Conservation (phyloP, 2,888 invertebrate species). For the Drosophila putrida region DNA sequence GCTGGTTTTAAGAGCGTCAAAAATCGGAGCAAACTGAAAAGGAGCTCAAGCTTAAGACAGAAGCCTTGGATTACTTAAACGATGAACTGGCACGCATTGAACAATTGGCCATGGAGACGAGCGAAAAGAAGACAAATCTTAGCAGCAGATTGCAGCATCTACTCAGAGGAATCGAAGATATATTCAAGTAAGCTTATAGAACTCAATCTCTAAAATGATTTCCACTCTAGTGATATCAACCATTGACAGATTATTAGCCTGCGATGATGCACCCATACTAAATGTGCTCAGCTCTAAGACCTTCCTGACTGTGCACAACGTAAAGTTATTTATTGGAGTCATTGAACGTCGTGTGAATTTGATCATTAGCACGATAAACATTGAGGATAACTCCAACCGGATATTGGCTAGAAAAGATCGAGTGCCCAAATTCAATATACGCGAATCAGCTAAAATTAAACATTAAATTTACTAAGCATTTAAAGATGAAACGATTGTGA, state of each 20-base stretch:
- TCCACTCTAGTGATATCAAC: background rate
- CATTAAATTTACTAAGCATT: slow-evolving; percentile 41
- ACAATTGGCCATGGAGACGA: slow-evolving; percentile 69
- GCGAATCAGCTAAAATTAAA: slow-evolving; percentile 82
- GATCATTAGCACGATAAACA: slow-evolving; percentile 81
- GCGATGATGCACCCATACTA: slow-evolving; percentile 90
- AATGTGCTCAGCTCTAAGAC: slow-evolving; percentile 90
- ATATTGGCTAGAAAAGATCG: slow-evolving; percentile 84
- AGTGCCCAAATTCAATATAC: slow-evolving; percentile 85
- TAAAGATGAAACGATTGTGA: background rate
- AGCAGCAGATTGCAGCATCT: slow-evolving; percentile 82
- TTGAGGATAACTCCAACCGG: slow-evolving; percentile 82
- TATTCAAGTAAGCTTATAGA: slow-evolving; percentile 80
- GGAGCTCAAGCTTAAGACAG: slow-evolving; percentile 80
- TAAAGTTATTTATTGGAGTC: slow-evolving; percentile 92
- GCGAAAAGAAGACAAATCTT: slow-evolving; percentile 78
- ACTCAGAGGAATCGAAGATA: slow-evolving; percentile 86
- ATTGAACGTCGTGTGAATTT: slow-evolving; percentile 89
- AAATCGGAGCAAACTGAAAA: slow-evolving; percentile 83
- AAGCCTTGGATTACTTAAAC: slow-evolving; percentile 83
- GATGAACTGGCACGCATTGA: slow-evolving; percentile 75
- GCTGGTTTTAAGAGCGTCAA: slow-evolving; percentile 75
- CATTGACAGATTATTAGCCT: slow-evolving; percentile 88
- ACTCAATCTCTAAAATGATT: no score
- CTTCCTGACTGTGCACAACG: slow-evolving; percentile 91